Evolutionary conservation across 1,140 invertebrate genomes (phyloP).

Genomic region (Drosophila cardini): DNA sequence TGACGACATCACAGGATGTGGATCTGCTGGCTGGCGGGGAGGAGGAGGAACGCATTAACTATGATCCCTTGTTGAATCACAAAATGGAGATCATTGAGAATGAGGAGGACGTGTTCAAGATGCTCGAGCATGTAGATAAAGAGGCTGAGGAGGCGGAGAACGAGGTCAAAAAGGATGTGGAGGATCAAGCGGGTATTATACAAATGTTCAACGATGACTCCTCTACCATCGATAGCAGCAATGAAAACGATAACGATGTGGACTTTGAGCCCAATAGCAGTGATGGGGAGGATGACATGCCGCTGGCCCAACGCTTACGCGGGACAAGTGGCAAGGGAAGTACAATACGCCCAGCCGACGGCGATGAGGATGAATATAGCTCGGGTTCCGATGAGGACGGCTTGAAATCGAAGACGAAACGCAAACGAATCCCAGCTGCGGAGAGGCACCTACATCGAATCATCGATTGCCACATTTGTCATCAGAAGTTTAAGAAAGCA

Average conservation of each 20-base stretch:
- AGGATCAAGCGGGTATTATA: conserved; percentile 40
- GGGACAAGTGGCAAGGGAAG: conserved; percentile 23
- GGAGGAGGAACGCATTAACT: conserved; percentile 78
- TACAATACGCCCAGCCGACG: neutral
- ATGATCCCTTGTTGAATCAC: conserved; percentile 77
- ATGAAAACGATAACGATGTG: conserved; percentile 48
- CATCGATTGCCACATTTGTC: conserved; percentile 81
- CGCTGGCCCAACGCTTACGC: conserved; percentile 66
- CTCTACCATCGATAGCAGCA: conserved; percentile 31
- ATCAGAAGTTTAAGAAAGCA: conserved; percentile 80
- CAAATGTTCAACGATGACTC: conserved; percentile 45
- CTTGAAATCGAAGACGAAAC: conserved; percentile 49
- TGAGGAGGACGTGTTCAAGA: conserved; percentile 80
- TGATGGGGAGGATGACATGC: conserved; percentile 72
- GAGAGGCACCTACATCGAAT: conserved; percentile 71
- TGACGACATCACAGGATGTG: conserved; percentile 42
- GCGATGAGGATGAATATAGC: conserved; percentile 27
- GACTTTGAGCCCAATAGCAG: conserved; percentile 64
- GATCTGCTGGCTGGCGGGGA: conserved; percentile 48
- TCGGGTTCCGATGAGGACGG: conserved; percentile 48
- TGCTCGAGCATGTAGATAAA: conserved; percentile 79
- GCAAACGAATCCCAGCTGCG: conserved; percentile 56
- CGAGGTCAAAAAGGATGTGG: conserved; percentile 45
- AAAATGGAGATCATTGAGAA: conserved; percentile 81
- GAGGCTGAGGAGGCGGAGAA: conserved; percentile 69